Base-by-base conservation (phyloP, 2,888 invertebrate genomes). In the Crocallis elinguaria region DNA sequence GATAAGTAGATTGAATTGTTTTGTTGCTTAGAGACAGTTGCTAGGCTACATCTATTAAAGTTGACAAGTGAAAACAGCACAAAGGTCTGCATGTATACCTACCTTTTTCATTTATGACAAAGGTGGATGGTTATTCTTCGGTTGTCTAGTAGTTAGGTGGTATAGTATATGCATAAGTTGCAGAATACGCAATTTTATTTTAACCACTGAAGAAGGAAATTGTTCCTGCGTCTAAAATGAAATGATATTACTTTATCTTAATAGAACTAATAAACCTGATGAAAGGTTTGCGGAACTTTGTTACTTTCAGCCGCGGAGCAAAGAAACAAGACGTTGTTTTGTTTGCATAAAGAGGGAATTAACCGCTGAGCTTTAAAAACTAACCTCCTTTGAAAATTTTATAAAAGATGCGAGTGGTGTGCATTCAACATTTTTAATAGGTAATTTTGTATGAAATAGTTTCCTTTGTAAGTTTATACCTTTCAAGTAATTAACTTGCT, bases 301-400 rank as follows among this genome's bases (percentile, higher is more conserved):
- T 56, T 56, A 48, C 53, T 51, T 49, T 50, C 54, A 55, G 51
- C 44, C 46, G 42, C 57, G 44, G 53, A 57, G 60, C 59, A 53
- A 60, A 57, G 49, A 52, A 68, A 55, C 63, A 70, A 67, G 62
- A 65, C 68, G 70, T 73, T 73, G 68, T 72, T 60, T 75, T 70
- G 61, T 73, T 74, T 71, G 58, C 60, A 72, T 78, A 79, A 79
- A 82, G 76, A 82, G 75, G 69, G 76, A 85, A 85, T 86, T 85
- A 84, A 82, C 79, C 77, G 74, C 76, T 71, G 61, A 77, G 80
- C 75, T 78, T 78, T 77, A 76, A 79, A 79, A 82, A 79, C 74
- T 77, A 73, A 81, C 75, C 78, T 82, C 77, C 85, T 88, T 87
- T 84, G 83, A 83, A 75, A 65, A 68, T 71, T 77, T 81, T 70